Base-by-base conservation (phyloP, 1,140 invertebrate species). In the Marisa cornuarietis region DNA sequence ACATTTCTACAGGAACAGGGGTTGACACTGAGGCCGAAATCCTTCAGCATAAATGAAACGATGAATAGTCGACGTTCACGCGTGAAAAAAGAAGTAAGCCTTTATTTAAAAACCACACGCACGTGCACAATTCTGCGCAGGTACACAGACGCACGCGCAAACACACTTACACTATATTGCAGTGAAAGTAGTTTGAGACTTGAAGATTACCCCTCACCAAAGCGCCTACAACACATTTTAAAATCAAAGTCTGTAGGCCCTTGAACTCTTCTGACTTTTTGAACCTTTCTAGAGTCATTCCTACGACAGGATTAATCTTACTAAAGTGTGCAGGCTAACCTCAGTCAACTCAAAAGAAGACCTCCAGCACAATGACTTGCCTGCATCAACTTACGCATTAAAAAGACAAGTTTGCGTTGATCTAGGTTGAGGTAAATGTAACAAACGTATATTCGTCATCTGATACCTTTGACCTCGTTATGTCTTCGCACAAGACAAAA, bases 111-210 rank as follows among this genome's bases (percentile, higher is more conserved):
- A 22, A 24, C 24, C 75, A 16, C 58, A 65, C 58, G 61, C 26
- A 76, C 75, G 58, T 58, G 62, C 58, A 9, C n/a, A n/a, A n/a
- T n/a, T n/a, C n/a, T n/a, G n/a, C 58, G 61, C 26, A 76, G 61
- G 58, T 58, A 65, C 58, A 9, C 75, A 76, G n/a, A 31, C 76
- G 51, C 68, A 68, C 63, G 26, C 52, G 26, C 76, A 71, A 31
- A 61, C 51, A 51, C 65, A 69, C 68, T 20, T 22, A 42, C n/a
- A n/a, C n/a, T n/a, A n/a, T 9, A 65, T 5, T 42, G 31, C 31
- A 42, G 6, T 42, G 3, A 42, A 42, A 0, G 31, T 42, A 42
- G 31, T 42, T 42, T 42, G 31, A 42, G 31, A 42, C 31, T 0
- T 42, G 31, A 42, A 2, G 2, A 42, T 42, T 42, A 42, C 31